Conservation (phyloP, 2,888 invertebrate species). For the Diploptera punctata region DNA sequence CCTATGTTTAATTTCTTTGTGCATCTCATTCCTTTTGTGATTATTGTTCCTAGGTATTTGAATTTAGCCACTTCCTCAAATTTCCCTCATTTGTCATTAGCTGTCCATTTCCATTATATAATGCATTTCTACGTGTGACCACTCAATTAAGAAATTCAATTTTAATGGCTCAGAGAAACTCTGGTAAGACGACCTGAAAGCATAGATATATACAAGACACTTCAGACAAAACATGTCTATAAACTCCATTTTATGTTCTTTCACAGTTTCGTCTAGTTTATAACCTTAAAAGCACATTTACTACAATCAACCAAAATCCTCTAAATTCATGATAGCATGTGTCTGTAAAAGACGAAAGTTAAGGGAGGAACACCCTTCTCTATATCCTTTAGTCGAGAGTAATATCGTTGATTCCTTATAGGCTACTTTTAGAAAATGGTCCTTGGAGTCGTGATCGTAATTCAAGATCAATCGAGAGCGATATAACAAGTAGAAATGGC, state of each 20-base stretch:
- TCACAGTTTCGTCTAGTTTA: no score
- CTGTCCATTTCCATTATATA: no score
- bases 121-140: no score
- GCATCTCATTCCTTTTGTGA: no score
- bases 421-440: not conserved
- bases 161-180: no score
- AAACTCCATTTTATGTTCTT: not conserved
- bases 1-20: no score
- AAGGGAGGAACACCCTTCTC: not conserved
- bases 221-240: not conserved
- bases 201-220: no score
- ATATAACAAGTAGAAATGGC: not conserved
- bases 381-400: not conserved
- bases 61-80: no score
- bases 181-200: no score
- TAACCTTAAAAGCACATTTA: not conserved
- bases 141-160: no score
- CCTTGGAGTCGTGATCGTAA: not conserved
- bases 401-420: not conserved
- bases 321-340: not conserved
- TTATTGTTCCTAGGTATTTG: no score
- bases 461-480: slow-evolving; percentile 1
- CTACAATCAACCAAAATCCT: not conserved
- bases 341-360: not conserved
- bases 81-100: no score